Evolutionary conservation across 2,888 invertebrate genomes (phyloP).

Genomic region (Papilio demoleus): DNA sequence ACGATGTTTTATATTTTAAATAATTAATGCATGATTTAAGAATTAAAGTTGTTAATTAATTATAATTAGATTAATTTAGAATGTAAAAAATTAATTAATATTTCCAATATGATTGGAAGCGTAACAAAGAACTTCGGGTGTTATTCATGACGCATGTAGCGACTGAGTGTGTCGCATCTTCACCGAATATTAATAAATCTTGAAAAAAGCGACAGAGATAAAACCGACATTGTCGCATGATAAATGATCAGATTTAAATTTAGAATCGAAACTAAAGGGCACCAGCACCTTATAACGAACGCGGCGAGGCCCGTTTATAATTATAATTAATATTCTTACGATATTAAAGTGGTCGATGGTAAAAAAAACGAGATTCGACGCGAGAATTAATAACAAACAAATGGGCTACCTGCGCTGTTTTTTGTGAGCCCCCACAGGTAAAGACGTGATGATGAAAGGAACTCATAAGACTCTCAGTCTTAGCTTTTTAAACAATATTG

Average conservation of each 20-base stretch:
- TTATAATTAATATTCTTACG: conserved; percentile 84
- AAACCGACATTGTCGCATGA: conserved; percentile 81
- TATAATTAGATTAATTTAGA: conserved; percentile 3
- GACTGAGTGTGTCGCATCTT: conserved; percentile 43
- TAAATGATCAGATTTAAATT: conserved; percentile 82
- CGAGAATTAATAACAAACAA: conserved; percentile 84
- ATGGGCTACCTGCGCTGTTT: conserved; percentile 83
- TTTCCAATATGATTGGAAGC: conserved; percentile 36
- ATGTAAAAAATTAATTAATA: conserved; percentile 24
- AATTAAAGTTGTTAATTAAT: neutral
- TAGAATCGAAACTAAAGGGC: conserved; percentile 72
- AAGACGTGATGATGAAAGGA: conserved; percentile 76
- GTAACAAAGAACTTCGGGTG: conserved; percentile 45
- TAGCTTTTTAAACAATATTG: conserved; percentile 78
- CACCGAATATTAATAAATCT: conserved; percentile 50
- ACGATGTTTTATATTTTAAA: too few relatives aligned
- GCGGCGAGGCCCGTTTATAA: conserved; percentile 80
- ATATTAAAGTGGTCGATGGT: conserved; percentile 78
- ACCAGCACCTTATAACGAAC: conserved; percentile 72
- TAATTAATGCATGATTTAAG: too few relatives aligned
- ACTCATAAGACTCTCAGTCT: conserved; percentile 79
- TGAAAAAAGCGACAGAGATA: conserved; percentile 71
- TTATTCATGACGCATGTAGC: conserved; percentile 53
- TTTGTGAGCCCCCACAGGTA: conserved; percentile 81
- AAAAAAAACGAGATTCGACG: conserved; percentile 78